A percentile compares a stretch with the other conserved stretches of the same genome.
phyloP scores from a whole-genome alignment of 2,888 invertebrate genomes.

The Sarcophaga carnaria region DNA sequence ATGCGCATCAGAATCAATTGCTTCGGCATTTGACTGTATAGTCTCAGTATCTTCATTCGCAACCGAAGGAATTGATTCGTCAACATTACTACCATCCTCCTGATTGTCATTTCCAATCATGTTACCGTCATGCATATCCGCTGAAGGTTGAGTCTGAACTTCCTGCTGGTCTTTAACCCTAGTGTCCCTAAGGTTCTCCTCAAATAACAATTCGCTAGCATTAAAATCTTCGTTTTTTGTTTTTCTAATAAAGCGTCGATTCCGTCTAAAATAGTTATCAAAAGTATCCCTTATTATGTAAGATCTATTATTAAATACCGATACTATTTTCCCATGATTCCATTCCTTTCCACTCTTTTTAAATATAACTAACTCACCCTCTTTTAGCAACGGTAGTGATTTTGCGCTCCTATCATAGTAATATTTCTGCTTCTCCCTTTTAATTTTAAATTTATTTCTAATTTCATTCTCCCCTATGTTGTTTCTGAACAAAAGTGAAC shows the following conservation, averaged over 20 bases:
- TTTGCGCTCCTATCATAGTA: background rate
- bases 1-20: background rate
- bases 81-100: background rate
- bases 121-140: too few species aligned
- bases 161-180: too few species aligned
- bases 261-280: too few species aligned
- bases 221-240: background rate
- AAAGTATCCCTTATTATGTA: background rate
- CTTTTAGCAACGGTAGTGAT: constrained; percentile 37
- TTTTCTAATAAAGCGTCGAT: background rate
- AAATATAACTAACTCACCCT: constrained; percentile 55
- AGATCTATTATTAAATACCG: constrained; percentile 6
- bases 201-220: too few species aligned
- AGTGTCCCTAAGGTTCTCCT: too few species aligned
- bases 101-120: background rate
- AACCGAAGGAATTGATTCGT: background rate
- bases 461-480: constrained; percentile 16
- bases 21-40: background rate
- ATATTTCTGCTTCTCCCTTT: constrained; percentile 35
- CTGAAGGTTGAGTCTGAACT: too few species aligned
- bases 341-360: constrained; percentile 52
- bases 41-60: background rate
- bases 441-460: constrained; percentile 54
- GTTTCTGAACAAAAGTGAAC: constrained; percentile 11
- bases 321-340: constrained; percentile 15